Conservation (phyloP, 2,113 vertebrate genomes). For the Ptyas mucosa region DNA sequence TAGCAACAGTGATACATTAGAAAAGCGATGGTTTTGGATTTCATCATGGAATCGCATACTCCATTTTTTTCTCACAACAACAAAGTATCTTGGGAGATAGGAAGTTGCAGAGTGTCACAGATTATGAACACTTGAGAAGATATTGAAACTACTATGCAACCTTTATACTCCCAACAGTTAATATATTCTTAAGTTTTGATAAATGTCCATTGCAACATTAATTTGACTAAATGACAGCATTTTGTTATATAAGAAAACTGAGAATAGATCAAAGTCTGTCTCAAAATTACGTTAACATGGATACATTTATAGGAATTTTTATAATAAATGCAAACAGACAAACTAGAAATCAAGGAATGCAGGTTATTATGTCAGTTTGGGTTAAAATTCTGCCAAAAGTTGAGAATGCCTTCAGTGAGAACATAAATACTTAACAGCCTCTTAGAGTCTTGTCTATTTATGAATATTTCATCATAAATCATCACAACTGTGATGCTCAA, state of each 20-base stretch:
- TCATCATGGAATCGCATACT: not conserved
- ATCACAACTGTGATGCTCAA: not conserved
- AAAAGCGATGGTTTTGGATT: not conserved
- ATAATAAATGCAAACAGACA: not conserved
- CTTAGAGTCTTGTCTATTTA: not conserved
- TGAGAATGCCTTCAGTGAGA: not conserved
- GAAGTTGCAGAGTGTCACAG: not conserved
- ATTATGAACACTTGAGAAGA: not conserved
- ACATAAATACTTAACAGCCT: not conserved
- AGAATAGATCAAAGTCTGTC: not conserved
- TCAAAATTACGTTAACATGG: not conserved
- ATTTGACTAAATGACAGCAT: not conserved
- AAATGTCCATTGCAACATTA: not conserved
- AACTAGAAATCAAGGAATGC: not conserved
- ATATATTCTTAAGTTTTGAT: not conserved
- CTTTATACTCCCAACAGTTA: not conserved
- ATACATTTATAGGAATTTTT: not conserved
- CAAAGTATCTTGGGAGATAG: not conserved
- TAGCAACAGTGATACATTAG: not conserved
- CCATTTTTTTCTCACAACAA: not conserved
- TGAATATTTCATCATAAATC: not conserved
- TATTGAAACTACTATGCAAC: not conserved
- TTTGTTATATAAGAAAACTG: not conserved
- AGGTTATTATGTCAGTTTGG: not conserved
- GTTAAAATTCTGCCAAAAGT: not conserved